Percentiles rank a stretch among this genome's conserved stretches.
These are phyloP conservation scores for Chymomyza fuscimana DNA, from an alignment of 2,888 invertebrate species.

Conservation along the genomic window DNA sequence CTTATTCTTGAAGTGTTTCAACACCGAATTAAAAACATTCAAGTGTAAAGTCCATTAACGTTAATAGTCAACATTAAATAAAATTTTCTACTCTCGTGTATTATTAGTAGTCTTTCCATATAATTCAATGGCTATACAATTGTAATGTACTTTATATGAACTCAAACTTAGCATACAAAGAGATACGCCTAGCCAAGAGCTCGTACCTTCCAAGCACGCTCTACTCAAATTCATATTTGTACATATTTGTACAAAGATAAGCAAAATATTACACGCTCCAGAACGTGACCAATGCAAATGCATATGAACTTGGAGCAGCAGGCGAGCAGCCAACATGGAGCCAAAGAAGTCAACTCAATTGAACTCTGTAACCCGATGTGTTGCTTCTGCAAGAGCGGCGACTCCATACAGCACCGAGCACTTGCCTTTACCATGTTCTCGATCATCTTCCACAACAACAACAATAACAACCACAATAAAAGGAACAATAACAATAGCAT, in stretches of 20 bases:
- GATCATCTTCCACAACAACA: conserved; percentile 55
- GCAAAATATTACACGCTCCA: conserved; percentile 71
- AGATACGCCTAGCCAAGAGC: not conserved
- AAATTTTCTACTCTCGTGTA: too few relatives aligned
- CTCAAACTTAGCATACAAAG: not conserved
- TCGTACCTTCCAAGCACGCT: not conserved
- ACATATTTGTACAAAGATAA: conserved; percentile 68
- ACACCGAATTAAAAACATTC: too few relatives aligned
- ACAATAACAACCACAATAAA: conserved; percentile 10
- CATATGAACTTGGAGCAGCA: conserved; percentile 57
- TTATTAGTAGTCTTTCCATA: not conserved
- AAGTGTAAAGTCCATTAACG: too few relatives aligned
- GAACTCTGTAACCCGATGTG: conserved; percentile 69
- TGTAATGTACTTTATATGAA: not conserved
- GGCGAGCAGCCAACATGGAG: conserved; percentile 7
- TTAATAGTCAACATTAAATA: too few relatives aligned
- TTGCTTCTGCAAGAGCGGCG: conserved; percentile 62
- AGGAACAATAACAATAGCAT: conserved; percentile 8
- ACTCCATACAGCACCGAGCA: conserved; percentile 28
- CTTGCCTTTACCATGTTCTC: conserved; percentile 48
- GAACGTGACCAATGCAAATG: conserved; percentile 73
- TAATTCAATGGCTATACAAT: not conserved
- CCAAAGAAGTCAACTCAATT: conserved; percentile 68
- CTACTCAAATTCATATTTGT: conserved; percentile 68
- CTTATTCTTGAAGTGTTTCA: too few relatives aligned